phyloP scores from a whole-genome alignment of 2,113 vertebrate species.

The Pseudorhombus dupliciocellatus region DNA sequence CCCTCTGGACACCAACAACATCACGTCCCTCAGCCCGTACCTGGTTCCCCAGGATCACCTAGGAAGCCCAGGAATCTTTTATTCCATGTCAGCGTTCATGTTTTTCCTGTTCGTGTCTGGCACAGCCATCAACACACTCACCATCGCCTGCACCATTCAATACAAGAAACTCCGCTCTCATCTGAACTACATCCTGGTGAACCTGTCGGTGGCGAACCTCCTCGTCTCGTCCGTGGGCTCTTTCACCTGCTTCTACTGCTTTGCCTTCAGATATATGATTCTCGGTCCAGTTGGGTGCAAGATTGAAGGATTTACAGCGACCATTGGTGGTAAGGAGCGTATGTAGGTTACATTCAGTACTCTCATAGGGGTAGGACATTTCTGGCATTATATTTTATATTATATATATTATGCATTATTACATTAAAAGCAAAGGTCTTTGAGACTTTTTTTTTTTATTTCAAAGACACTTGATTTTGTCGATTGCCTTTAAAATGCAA shows the following conservation, averaged over 20 bases:
- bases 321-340: slow-evolving; percentile 76
- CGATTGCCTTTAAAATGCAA: too few relatives aligned
- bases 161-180: slow-evolving; percentile 84
- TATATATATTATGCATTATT: too few relatives aligned
- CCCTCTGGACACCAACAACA: slow-evolving; percentile 75
- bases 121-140: slow-evolving; percentile 74
- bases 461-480: too few relatives aligned
- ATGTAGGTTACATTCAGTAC: neutral
- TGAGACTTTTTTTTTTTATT: too few relatives aligned
- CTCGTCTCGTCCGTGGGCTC: slow-evolving; percentile 77
- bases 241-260: slow-evolving; percentile 79
- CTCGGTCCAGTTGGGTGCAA: slow-evolving; percentile 79
- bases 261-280: slow-evolving; percentile 78
- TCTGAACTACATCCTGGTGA: slow-evolving; percentile 87
- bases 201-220: slow-evolving; percentile 82
- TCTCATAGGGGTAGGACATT: neutral
- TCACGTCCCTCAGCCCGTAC: slow-evolving; percentile 78
- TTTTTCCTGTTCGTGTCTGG: slow-evolving; percentile 71
- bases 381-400: neutral
- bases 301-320: slow-evolving; percentile 81
- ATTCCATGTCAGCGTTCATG: slow-evolving; percentile 79
- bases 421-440: too few relatives aligned
- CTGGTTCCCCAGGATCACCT: slow-evolving; percentile 85
- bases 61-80: slow-evolving; percentile 70
- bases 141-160: slow-evolving; percentile 76